Evolutionary conservation across 2,113 vertebrate species (phyloP).

Genomic region (Piaya cayana): DNA sequence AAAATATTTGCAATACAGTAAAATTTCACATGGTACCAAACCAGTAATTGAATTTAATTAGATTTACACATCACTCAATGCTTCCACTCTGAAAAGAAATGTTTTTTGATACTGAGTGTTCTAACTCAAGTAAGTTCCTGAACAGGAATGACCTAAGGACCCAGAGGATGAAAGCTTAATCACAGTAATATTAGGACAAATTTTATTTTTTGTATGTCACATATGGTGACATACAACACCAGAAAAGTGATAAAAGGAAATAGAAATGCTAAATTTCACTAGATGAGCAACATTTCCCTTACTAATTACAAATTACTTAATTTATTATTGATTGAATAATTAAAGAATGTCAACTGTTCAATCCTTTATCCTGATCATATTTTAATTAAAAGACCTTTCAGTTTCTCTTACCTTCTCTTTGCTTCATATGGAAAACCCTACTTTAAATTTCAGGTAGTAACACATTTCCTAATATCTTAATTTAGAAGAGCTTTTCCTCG

Average conservation of each 20-base stretch:
- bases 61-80: slow-evolving; percentile 41
- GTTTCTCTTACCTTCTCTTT: slow-evolving; percentile 3
- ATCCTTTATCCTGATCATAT: slow-evolving; percentile 31
- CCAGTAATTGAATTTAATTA: slow-evolving; percentile 38
- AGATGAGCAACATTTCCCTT: slow-evolving; percentile 7
- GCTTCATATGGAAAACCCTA: slow-evolving; percentile 3
- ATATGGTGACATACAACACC: not conserved
- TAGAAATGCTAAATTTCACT: slow-evolving; percentile 11
- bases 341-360: slow-evolving; percentile 35
- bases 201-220: not conserved
- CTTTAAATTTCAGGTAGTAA: slow-evolving; percentile 22
- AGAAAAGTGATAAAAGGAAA: slow-evolving; percentile 29
- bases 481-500: slow-evolving; percentile 52
- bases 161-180: slow-evolving; percentile 19
- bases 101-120: slow-evolving; percentile 30
- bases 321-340: slow-evolving; percentile 52
- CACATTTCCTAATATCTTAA: slow-evolving; percentile 46
- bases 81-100: slow-evolving; percentile 32
- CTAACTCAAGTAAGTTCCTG: slow-evolving; percentile 13
- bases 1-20: slow-evolving; percentile 39
- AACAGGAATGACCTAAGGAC: slow-evolving; percentile 28
- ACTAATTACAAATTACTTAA: slow-evolving; percentile 36
- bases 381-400: slow-evolving; percentile 24
- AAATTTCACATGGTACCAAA: slow-evolving; percentile 23
- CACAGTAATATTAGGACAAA: slow-evolving; percentile 20